phyloP scores from a whole-genome alignment of 2,797 vertebrate genomes.

The Alosa sapidissima region DNA sequence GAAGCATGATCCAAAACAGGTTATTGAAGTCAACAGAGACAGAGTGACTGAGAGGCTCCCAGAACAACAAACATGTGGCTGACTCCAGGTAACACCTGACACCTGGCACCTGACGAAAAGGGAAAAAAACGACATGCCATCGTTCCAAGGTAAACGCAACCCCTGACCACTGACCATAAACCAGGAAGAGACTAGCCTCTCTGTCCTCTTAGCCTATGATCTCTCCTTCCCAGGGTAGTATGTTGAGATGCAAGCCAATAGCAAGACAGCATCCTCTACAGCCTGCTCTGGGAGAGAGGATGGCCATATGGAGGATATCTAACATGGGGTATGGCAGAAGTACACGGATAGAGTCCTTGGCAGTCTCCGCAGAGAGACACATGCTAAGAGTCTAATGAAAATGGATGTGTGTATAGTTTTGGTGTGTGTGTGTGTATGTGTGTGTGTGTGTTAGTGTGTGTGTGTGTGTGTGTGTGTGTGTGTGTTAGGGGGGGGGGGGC shows the following conservation, averaged over 20 bases:
- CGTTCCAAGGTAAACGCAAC: too few species aligned
- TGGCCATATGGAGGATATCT: not conserved
- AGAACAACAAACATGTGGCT: not conserved
- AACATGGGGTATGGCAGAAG: not conserved
- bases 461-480: slow-evolving; percentile 28
- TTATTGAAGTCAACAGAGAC: not conserved
- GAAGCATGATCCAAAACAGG: not conserved
- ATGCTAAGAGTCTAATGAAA: not conserved
- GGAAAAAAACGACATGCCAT: not conserved
- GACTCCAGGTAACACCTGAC: not conserved
- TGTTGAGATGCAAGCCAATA: too few species aligned
- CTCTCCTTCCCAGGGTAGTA: too few species aligned
- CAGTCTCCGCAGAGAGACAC: not conserved
- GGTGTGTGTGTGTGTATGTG: slow-evolving; percentile 13
- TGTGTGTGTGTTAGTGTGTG: not conserved
- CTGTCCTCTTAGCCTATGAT: too few species aligned
- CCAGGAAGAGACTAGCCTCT: too few species aligned
- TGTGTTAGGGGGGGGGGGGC: too few species aligned
- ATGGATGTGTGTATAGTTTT: not conserved
- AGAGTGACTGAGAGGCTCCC: not conserved
- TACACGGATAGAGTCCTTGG: not conserved
- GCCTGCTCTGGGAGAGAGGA: not conserved
- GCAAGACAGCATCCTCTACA: too few species aligned
- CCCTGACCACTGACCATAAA: too few species aligned
- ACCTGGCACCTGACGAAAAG: not conserved